Conservation (phyloP, 1,140 invertebrate species). For the Drosophila bocki region DNA sequence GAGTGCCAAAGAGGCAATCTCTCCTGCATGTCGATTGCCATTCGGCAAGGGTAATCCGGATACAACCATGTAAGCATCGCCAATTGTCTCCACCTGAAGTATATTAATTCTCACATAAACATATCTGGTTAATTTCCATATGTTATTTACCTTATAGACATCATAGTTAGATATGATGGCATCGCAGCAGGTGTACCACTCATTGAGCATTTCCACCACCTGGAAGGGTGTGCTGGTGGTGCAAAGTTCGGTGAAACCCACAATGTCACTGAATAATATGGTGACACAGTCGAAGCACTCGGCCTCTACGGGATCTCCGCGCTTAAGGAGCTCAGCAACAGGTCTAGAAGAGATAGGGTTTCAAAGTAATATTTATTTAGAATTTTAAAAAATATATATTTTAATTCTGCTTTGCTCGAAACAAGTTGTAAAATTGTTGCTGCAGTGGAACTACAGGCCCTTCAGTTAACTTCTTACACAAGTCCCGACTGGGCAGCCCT, state of each 20-base stretch:
- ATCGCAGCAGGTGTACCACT: constrained; percentile 97
- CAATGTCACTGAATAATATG: constrained; percentile 96
- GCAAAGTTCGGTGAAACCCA: constrained; percentile 97
- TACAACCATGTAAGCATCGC: constrained; percentile 98
- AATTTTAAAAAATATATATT: no score
- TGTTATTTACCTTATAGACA: constrained; percentile 91
- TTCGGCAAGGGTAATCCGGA: constrained; percentile 93
- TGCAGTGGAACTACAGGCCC: no score
- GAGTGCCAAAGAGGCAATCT: constrained; percentile 94
- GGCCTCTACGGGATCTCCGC: constrained; percentile 93
- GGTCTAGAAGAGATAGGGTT: constrained; percentile 87
- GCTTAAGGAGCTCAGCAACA: constrained; percentile 94
- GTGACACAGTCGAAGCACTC: constrained; percentile 95
- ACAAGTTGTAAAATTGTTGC: no score
- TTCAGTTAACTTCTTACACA: no score
- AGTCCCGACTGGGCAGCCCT: not conserved
- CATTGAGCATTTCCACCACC: constrained; percentile 94
- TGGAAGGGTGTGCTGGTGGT: constrained; percentile 94
- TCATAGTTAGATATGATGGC: constrained; percentile 95
- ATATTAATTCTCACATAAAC: not conserved
- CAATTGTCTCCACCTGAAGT: constrained; percentile 95
- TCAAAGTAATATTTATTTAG: no score
- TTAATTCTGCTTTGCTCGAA: no score
- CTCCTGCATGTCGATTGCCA: constrained; percentile 90
- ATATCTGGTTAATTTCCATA: rapidly evolving